These are phyloP conservation scores for Caenorhabditis wallacei DNA, from an alignment of 2,888 invertebrate genomes.

Conservation along the genomic window DNA sequence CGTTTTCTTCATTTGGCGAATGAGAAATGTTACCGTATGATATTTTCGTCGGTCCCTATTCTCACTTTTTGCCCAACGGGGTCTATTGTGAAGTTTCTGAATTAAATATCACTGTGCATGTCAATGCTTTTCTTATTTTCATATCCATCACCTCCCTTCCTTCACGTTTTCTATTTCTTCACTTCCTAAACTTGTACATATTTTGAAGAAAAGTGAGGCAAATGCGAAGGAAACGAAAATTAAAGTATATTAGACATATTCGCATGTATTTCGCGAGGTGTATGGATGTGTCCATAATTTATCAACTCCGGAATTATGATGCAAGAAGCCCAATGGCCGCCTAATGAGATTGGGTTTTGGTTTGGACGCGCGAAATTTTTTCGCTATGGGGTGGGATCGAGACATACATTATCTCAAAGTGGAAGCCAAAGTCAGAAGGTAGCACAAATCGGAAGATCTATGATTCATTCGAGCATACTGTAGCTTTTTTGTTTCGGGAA, in stretches of 20 bases:
- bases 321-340: background rate
- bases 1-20: conserved; percentile 46
- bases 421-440: conserved; percentile 6
- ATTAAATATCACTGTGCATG: conserved; percentile 44
- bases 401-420: conserved; percentile 9
- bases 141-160: background rate
- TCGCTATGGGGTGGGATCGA: background rate
- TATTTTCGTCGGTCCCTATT: conserved; percentile 2
- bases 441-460: conserved; percentile 4
- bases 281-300: conserved; percentile 64
- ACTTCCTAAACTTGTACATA: conserved; percentile 22
- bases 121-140: conserved; percentile 2
- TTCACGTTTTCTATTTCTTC: background rate
- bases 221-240: conserved; percentile 49
- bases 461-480: background rate
- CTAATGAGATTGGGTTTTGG: conserved; percentile 58
- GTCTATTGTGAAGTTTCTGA: conserved; percentile 47
- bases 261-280: conserved; percentile 45
- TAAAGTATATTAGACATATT: conserved; percentile 57
- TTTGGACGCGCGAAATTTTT: conserved; percentile 28
- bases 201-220: conserved; percentile 35
- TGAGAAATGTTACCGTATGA: conserved; percentile 43
- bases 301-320: conserved; percentile 42
- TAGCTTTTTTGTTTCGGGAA: background rate
- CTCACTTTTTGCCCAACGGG: background rate